Conservation (phyloP, 2,888 invertebrate genomes). For the Ariolimax columbianus region DNA sequence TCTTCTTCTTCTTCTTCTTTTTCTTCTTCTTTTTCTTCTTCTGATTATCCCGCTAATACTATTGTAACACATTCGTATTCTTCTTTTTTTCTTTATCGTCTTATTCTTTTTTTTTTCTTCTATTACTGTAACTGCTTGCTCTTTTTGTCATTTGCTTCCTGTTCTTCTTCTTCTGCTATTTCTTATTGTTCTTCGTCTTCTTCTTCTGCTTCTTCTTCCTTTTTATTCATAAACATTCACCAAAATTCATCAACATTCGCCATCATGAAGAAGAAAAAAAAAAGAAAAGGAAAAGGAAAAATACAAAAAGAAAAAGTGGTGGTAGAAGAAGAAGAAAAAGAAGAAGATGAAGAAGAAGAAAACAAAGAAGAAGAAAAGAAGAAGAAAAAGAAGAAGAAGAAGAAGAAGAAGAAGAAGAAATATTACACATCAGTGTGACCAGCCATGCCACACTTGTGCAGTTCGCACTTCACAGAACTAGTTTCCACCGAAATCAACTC, state of each 20-base stretch:
- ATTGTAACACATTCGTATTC: not conserved
- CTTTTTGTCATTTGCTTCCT: not conserved
- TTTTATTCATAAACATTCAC: too few species aligned
- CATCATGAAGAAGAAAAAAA: not conserved
- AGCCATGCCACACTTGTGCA: too few species aligned
- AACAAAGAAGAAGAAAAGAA: too few species aligned
- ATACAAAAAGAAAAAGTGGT: not conserved
- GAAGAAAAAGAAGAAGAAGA: not conserved
- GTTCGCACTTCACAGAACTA: too few species aligned
- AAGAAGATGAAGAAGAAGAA: too few species aligned
- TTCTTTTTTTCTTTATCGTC: too few species aligned
- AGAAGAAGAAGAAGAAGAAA: constrained; percentile 11
- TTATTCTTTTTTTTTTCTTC: not conserved
- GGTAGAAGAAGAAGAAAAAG: not conserved
- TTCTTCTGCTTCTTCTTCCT: too few species aligned
- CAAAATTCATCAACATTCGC: too few species aligned
- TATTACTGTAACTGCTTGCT: not conserved
- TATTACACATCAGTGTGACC: not conserved
- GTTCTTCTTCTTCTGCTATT: too few species aligned
- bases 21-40: constrained; percentile 27
- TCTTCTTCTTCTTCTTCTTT: constrained; percentile 2
- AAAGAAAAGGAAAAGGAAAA: not conserved
- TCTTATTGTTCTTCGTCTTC: too few species aligned
- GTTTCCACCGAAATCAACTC: too few species aligned
- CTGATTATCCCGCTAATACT: not conserved